A percentile compares a stretch with the other conserved stretches of the same genome.
Conservation (phyloP, 2,113 vertebrate species). For the Calyptomena viridis region DNA sequence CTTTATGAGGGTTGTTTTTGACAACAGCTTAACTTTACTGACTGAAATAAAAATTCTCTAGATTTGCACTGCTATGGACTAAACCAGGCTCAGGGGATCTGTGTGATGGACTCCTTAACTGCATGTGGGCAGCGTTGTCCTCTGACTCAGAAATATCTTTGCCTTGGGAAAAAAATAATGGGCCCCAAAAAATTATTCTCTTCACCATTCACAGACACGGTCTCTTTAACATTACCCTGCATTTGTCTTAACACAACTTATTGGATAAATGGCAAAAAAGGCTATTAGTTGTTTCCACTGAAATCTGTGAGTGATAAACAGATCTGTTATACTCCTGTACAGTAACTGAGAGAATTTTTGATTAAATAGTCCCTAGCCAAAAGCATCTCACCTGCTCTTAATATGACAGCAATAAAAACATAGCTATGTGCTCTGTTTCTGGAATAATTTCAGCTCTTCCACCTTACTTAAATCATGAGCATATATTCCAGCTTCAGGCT, state of each 20-base stretch:
- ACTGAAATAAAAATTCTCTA: background rate
- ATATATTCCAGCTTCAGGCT: constrained; percentile 6
- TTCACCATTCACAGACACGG: background rate
- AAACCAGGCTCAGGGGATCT: background rate
- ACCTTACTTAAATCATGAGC: background rate
- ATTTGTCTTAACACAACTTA: background rate
- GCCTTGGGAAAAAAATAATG: background rate
- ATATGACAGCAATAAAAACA: background rate
- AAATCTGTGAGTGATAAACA: background rate
- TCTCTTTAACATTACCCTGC: background rate
- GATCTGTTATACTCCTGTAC: background rate
- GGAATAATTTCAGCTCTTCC: constrained; percentile 12
- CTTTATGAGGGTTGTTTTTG: background rate
- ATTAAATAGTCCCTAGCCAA: background rate
- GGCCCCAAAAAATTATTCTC: background rate
- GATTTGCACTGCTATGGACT: background rate
- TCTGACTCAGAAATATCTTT: constrained; percentile 11
- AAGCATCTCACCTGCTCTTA: background rate
- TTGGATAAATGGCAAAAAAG: background rate
- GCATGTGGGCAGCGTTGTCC: background rate
- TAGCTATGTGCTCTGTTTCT: background rate
- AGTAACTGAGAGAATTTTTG: background rate
- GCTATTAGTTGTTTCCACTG: background rate
- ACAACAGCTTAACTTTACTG: background rate
- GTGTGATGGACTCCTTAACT: background rate